Percentiles rank a stretch among this genome's conserved stretches.
Conservation (phyloP, 2,888 invertebrate genomes). For the Rhagonycha fulva region DNA sequence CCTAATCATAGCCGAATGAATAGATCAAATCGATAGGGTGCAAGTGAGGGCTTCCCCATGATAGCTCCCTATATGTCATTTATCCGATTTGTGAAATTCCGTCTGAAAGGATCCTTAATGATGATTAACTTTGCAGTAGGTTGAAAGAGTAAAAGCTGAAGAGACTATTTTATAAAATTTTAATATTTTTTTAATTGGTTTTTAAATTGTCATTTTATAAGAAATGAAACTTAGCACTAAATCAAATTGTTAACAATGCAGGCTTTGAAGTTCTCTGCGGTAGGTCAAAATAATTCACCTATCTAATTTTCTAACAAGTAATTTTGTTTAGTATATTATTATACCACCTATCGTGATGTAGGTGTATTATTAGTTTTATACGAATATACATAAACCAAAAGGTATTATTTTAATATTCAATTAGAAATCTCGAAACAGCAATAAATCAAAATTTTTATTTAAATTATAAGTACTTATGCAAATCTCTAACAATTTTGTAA, state of each 20-base stretch:
- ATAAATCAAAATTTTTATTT: conserved; percentile 57
- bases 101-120: too few relatives aligned
- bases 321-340: neutral
- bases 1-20: too few relatives aligned
- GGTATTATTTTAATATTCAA: neutral
- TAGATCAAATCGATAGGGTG: too few relatives aligned
- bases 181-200: neutral
- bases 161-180: too few relatives aligned
- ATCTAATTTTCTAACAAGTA: neutral
- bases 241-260: neutral
- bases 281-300: neutral
- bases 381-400: neutral
- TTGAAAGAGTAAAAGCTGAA: too few relatives aligned
- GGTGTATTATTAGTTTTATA: neutral
- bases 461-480: neutral
- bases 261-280: neutral
- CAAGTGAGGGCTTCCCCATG: too few relatives aligned
- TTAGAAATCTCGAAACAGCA: conserved; percentile 75
- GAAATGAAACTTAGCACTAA: neutral
- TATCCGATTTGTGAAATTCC: too few relatives aligned
- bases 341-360: neutral
- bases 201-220: neutral
- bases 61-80: too few relatives aligned
- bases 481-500: neutral
- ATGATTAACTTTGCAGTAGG: too few relatives aligned